These are phyloP conservation scores for Choreutis nemorana DNA, from an alignment of 2,888 invertebrate genomes.

Conservation along the genomic window DNA sequence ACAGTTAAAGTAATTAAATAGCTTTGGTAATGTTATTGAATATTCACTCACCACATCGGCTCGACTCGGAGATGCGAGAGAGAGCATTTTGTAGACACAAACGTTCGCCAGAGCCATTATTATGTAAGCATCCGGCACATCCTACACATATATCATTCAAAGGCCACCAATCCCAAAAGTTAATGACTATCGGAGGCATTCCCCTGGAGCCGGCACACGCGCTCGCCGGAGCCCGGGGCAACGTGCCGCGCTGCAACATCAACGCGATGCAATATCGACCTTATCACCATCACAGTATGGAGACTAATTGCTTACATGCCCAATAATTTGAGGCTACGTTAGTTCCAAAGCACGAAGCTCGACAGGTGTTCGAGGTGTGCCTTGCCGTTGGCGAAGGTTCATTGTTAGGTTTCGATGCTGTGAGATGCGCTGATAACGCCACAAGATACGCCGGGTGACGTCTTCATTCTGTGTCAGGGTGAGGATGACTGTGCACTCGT, in stretches of 20 bases:
- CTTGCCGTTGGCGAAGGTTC: slow-evolving; percentile 1
- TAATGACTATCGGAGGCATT: slow-evolving; percentile 57
- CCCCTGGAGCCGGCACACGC: slow-evolving; percentile 34
- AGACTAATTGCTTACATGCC: no score
- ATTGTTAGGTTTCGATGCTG: slow-evolving; percentile 14
- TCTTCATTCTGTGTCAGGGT: slow-evolving; percentile 25
- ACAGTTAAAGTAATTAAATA: no score
- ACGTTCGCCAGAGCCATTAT: no score
- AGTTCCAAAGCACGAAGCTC: no score
- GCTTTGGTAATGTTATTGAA: no score
- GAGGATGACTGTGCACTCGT: slow-evolving; percentile 2
- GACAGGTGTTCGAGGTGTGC: slow-evolving; percentile 27
- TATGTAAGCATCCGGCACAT: slow-evolving; percentile 50
- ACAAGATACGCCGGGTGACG: slow-evolving; percentile 26
- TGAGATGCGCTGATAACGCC: slow-evolving; percentile 17
- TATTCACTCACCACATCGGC: no score
- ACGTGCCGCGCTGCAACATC: slow-evolving; percentile 18
- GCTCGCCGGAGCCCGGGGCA: slow-evolving; percentile 29
- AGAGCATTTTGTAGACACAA: no score
- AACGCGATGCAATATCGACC: slow-evolving; percentile 4
- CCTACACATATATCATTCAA: slow-evolving; percentile 47
- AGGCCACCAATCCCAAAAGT: slow-evolving; percentile 46
- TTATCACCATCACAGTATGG: no score
- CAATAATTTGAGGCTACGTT: no score
- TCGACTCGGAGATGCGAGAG: no score